Percentiles rank a stretch among this genome's conserved stretches.
phyloP scores from a whole-genome alignment of 2,113 vertebrate genomes.

The Emydocephalus ijimae region DNA sequence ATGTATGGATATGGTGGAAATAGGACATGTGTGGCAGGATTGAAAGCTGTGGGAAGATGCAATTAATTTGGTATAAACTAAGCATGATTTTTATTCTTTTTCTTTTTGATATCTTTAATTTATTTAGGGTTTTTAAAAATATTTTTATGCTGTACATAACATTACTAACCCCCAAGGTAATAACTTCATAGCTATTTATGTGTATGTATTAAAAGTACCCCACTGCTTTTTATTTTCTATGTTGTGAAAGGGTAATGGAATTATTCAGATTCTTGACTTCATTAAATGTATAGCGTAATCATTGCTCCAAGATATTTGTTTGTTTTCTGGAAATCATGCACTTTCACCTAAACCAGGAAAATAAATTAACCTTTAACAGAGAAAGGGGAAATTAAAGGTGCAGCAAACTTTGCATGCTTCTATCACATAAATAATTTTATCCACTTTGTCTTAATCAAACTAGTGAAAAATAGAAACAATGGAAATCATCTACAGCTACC shows the following conservation, averaged over 20 bases:
- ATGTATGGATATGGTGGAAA: background rate
- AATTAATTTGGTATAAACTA: background rate
- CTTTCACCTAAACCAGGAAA: background rate
- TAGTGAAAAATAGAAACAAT: background rate
- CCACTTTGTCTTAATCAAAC: background rate
- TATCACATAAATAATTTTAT: background rate
- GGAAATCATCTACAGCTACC: background rate
- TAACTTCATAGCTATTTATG: background rate
- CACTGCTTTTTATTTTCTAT: background rate
- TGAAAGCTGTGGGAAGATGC: background rate
- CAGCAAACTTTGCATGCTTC: background rate
- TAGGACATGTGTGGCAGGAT: background rate
- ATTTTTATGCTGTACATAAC: background rate
- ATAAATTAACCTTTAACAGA: background rate
- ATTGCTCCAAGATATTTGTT: background rate
- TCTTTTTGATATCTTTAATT: background rate
- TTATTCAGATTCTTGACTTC: background rate
- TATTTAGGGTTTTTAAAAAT: background rate
- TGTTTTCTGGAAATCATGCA: background rate
- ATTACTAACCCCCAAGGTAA: background rate
- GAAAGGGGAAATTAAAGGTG: background rate
- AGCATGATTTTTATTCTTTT: background rate
- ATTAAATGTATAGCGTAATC: background rate
- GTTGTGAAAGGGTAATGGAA: background rate
- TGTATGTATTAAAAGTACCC: background rate